Evolutionary conservation across 2,797 vertebrate species (phyloP).

Genomic region (Aldrovandia affinis): DNA sequence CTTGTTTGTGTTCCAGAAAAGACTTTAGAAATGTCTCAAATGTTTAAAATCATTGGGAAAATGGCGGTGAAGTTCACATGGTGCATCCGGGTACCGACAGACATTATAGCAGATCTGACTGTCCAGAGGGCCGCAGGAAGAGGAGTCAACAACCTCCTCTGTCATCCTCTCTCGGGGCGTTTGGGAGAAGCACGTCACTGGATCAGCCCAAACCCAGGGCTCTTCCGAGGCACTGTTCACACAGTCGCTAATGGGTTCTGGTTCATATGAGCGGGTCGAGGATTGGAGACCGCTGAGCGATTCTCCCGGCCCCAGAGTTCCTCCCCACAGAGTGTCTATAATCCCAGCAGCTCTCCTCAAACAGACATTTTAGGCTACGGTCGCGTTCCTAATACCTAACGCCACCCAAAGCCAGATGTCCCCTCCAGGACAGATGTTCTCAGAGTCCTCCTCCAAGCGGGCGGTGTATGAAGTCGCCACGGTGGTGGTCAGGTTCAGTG

Average conservation of each 20-base stretch:
- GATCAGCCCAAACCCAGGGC: neutral
- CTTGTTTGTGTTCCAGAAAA: neutral
- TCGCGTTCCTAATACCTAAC: neutral
- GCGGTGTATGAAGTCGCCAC: neutral
- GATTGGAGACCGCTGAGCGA: neutral
- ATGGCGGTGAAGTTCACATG: too few relatives aligned
- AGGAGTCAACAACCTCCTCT: too few relatives aligned
- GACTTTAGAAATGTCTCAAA: neutral
- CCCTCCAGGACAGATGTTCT: neutral
- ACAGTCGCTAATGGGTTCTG: neutral
- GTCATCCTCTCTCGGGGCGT: too few relatives aligned
- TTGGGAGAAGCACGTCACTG: too few relatives aligned
- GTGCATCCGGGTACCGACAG: too few relatives aligned
- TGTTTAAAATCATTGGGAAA: too few relatives aligned
- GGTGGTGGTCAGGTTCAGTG: neutral
- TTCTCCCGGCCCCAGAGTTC: neutral
- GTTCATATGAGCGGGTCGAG: neutral
- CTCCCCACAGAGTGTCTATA: neutral
- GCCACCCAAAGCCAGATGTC: neutral
- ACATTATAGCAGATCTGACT: too few relatives aligned
- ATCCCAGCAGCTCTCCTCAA: neutral
- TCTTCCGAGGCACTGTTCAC: neutral
- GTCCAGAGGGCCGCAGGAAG: too few relatives aligned
- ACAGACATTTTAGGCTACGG: neutral
- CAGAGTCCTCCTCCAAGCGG: neutral